These are phyloP conservation scores for Acanthosepion esculentum DNA, from an alignment of 2,888 invertebrate species.

Conservation along the genomic window DNA sequence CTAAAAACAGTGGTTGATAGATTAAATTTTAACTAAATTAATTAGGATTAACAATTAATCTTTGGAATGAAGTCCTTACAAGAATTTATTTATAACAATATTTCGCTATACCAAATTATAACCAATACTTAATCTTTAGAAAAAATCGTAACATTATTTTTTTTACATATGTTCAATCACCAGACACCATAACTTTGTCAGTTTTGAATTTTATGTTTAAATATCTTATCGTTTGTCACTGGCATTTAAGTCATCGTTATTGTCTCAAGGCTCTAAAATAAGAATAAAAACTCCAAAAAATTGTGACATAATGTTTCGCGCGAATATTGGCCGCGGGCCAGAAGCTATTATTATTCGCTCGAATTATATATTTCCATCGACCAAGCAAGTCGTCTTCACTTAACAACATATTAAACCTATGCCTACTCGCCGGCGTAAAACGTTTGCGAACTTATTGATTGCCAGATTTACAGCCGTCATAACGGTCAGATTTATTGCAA, in stretches of 20 bases:
- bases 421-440: constrained; percentile 10
- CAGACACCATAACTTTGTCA: not conserved
- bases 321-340: not conserved
- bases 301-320: too few species aligned
- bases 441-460: constrained; percentile 16
- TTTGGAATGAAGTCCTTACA: too few species aligned
- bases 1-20: too few species aligned
- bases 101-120: too few species aligned
- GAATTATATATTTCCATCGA: not conserved
- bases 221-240: not conserved
- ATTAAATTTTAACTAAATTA: too few species aligned
- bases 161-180: too few species aligned
- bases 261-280: not conserved
- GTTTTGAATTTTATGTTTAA: not conserved
- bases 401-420: not conserved
- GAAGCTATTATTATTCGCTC: constrained; percentile 15
- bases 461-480: not conserved
- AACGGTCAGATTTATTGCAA: not conserved
- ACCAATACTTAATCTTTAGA: too few species aligned
- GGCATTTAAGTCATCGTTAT: not conserved
- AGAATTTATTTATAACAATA: too few species aligned
- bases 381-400: not conserved
- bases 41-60: too few species aligned
- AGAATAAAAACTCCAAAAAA: not conserved
- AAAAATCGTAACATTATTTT: too few species aligned